Percentiles rank a stretch among this genome's conserved stretches.
phyloP scores from a whole-genome alignment of 2,797 vertebrate species.

The Zalophus californianus region DNA sequence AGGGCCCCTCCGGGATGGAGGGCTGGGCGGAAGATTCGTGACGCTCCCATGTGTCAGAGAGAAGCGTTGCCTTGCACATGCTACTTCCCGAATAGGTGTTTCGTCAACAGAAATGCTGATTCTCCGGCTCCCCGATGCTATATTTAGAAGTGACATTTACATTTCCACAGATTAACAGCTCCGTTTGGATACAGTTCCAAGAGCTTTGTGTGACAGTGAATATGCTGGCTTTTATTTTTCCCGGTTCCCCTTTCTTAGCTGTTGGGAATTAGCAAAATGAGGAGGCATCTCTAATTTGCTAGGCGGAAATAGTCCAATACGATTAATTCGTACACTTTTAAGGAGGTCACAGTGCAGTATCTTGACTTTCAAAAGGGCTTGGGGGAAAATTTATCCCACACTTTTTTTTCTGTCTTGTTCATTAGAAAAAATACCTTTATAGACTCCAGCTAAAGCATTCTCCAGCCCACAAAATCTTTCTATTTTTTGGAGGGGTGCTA shows the following conservation, averaged over 20 bases:
- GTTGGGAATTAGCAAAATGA: conserved; percentile 42
- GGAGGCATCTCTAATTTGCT: not conserved
- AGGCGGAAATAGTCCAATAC: not conserved
- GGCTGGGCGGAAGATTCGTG: not conserved
- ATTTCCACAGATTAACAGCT: conserved; percentile 68
- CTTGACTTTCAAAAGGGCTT: not conserved
- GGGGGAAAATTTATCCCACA: not conserved
- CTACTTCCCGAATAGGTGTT: conserved; percentile 62
- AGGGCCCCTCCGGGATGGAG: not conserved
- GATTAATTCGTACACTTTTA: not conserved
- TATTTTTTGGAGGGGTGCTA: not conserved
- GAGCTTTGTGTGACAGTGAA: conserved; percentile 34
- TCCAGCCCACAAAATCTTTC: not conserved
- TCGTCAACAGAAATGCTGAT: conserved; percentile 75
- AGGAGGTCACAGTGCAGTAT: conserved; percentile 25
- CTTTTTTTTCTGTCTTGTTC: not conserved
- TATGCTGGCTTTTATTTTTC: not conserved
- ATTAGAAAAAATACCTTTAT: not conserved
- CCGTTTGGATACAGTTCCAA: conserved; percentile 41
- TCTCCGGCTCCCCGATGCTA: conserved; percentile 77
- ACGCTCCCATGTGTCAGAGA: not conserved
- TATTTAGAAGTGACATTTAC: conserved; percentile 78
- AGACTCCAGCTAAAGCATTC: not conserved
- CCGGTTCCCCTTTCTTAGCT: not conserved
- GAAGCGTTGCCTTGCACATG: not conserved